These are phyloP conservation scores for Pollimyrus isidori DNA, from an alignment of 2,113 vertebrate species.

Conservation along the genomic window DNA sequence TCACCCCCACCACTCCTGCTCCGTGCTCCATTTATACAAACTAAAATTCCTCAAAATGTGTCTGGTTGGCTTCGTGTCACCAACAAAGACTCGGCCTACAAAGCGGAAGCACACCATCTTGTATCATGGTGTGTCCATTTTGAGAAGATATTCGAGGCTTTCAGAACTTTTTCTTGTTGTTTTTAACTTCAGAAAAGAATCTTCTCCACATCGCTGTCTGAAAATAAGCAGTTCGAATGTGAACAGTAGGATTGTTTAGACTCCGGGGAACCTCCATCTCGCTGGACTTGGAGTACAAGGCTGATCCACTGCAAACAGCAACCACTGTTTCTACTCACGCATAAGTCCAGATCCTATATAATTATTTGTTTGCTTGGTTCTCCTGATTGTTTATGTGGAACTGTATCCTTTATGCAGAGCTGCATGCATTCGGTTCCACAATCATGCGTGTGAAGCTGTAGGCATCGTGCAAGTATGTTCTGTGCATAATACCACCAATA, in stretches of 20 bases:
- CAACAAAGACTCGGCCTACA: not conserved
- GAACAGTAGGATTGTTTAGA: not conserved
- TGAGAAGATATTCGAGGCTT: not conserved
- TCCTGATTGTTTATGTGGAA: not conserved
- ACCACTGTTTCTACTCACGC: not conserved
- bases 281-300: not conserved
- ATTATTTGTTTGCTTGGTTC: not conserved
- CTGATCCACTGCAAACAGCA: not conserved
- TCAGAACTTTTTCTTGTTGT: not conserved
- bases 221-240: not conserved
- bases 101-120: not conserved
- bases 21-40: not conserved
- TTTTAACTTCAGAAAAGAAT: not conserved
- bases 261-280: not conserved
- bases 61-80: not conserved
- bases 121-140: not conserved
- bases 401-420: not conserved
- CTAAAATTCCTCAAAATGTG: not conserved
- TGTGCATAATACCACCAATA: not conserved
- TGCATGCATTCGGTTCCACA: not conserved
- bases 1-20: not conserved
- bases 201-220: not conserved
- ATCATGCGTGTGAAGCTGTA: no score
- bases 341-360: not conserved
- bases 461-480: not conserved